A percentile compares a stretch with the other conserved stretches of the same genome.
Conservation (phyloP, 2,888 invertebrate species). For the Macaria liturata region DNA sequence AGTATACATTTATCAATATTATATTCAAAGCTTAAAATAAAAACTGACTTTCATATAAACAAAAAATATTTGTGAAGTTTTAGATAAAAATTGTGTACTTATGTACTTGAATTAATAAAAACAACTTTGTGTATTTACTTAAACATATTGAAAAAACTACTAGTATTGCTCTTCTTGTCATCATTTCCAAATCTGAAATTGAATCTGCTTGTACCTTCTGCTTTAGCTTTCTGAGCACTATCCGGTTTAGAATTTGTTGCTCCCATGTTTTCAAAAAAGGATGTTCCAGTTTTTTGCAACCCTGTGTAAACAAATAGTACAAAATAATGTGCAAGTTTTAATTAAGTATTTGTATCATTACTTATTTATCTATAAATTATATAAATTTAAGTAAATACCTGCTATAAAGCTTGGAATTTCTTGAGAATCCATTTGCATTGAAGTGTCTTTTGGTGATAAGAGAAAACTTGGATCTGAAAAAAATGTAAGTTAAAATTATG, state of each 20-base stretch:
- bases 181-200: slow-evolving; percentile 68
- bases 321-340: too few species aligned
- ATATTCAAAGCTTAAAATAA: too few species aligned
- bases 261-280: slow-evolving; percentile 56
- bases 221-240: slow-evolving; percentile 41
- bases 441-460: slow-evolving; percentile 62
- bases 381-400: slow-evolving; percentile 44
- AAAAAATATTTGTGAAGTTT: too few species aligned
- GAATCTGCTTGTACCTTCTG: slow-evolving; percentile 51
- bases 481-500: neutral
- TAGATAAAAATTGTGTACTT: too few species aligned
- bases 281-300: slow-evolving; percentile 61
- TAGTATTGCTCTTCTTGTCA: slow-evolving; percentile 63
- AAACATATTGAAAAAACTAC: slow-evolving; percentile 67
- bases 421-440: slow-evolving; percentile 42
- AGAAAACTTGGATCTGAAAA: slow-evolving; percentile 67
- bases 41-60: too few species aligned
- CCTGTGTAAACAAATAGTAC: slow-evolving; percentile 42
- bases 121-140: slow-evolving; percentile 38
- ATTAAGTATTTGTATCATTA: too few species aligned
- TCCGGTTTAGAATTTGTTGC: slow-evolving; percentile 41
- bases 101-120: slow-evolving; percentile 1
- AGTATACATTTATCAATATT: too few species aligned
- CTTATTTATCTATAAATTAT: too few species aligned
- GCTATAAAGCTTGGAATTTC: slow-evolving; percentile 68